These are phyloP conservation scores for Cotesia chilonis DNA, from an alignment of 1,140 invertebrate genomes.

Conservation along the genomic window DNA sequence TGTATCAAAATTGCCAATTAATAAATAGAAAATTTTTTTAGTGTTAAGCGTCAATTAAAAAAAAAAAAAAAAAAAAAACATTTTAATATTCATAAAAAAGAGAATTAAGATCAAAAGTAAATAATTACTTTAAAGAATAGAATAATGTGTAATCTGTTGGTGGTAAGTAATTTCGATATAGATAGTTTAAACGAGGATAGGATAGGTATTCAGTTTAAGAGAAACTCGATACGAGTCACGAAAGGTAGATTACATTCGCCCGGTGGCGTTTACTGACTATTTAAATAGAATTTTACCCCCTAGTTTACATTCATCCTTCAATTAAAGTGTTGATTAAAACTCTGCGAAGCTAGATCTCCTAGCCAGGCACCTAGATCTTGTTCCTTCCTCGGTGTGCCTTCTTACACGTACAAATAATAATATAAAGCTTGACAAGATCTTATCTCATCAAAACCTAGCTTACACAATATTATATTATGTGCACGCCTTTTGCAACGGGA, in stretches of 20 bases:
- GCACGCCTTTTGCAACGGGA: no score
- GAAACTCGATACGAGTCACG: slow-evolving; percentile 43
- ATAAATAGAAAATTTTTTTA: no score
- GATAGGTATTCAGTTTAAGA: slow-evolving; percentile 5
- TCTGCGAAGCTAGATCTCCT: neutral
- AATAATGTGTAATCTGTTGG: no score
- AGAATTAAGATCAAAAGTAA: no score
- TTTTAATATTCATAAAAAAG: no score
- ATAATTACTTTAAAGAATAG: no score
- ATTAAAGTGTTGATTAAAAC: slow-evolving; percentile 54
- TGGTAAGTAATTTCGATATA: slow-evolving; percentile 3
- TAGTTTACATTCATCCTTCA: slow-evolving; percentile 53
- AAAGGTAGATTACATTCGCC: slow-evolving; percentile 40
- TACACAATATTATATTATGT: neutral
- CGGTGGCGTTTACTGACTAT: slow-evolving; percentile 29
- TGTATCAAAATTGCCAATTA: no score
- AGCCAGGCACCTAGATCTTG: neutral
- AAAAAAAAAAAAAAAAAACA: no score
- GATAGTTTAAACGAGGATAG: slow-evolving; percentile 5
- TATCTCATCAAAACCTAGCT: slow-evolving; percentile 18
- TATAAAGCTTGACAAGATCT: slow-evolving; percentile 22
- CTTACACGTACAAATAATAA: slow-evolving; percentile 11
- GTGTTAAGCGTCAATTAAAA: no score
- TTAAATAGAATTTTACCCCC: slow-evolving; percentile 33
- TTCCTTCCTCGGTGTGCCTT: slow-evolving; percentile 34